Evolutionary conservation across 1,140 invertebrate genomes (phyloP).

Genomic region (Saxidomus purpurata): DNA sequence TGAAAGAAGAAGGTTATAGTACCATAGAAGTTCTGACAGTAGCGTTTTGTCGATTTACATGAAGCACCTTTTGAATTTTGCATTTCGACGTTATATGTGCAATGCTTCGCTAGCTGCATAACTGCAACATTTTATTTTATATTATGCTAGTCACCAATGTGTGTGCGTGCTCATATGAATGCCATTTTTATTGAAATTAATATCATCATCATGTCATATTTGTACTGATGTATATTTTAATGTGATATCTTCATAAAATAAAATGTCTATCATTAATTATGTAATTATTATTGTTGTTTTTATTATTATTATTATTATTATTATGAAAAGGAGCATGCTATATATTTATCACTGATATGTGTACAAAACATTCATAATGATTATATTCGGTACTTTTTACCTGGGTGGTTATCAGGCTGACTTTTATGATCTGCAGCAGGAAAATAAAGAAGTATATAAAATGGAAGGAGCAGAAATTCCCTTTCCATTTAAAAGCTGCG

Average conservation of each 20-base stretch:
- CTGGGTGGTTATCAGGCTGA: constrained; percentile 17
- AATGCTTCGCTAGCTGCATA: background rate
- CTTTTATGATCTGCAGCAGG: constrained; percentile 29
- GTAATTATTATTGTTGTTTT: no score
- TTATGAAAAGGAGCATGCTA: no score
- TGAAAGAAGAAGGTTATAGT: no score
- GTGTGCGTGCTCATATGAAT: background rate
- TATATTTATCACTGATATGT: background rate
- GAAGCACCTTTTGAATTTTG: background rate
- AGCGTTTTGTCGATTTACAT: no score
- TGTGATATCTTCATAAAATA: background rate
- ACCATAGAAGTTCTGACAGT: no score
- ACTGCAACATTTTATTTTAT: no score
- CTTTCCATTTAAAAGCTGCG: no score
- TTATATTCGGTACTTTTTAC: background rate
- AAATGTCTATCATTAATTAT: no score
- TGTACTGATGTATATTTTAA: background rate
- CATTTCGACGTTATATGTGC: background rate
- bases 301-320: background rate
- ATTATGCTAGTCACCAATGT: background rate
- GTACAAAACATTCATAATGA: background rate
- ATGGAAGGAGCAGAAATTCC: no score
- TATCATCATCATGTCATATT: no score
- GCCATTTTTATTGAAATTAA: background rate
- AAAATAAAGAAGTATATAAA: constrained; percentile 18